Percentiles rank a stretch among this genome's conserved stretches.
Conservation (phyloP, 2,113 vertebrate genomes). For the Bagarius yarrelli region DNA sequence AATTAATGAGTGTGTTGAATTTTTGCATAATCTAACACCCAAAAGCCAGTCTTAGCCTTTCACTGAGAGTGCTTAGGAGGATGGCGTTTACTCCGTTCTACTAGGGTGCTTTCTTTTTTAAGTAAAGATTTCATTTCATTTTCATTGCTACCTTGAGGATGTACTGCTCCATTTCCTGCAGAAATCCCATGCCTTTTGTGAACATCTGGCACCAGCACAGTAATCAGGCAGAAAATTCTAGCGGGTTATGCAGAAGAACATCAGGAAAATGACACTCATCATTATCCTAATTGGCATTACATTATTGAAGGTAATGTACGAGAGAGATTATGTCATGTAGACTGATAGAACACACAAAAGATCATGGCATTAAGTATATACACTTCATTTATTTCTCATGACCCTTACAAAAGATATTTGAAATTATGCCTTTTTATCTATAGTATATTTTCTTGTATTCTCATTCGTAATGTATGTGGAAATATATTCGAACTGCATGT, state of each 20-base stretch:
- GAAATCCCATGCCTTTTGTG: constrained; percentile 17
- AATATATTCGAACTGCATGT: background rate
- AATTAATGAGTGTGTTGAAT: constrained; percentile 48
- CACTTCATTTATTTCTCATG: background rate
- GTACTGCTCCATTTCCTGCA: constrained; percentile 7
- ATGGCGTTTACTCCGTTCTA: constrained; percentile 28
- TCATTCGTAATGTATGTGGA: background rate
- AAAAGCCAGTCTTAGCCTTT: constrained; percentile 48
- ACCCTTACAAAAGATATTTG: background rate
- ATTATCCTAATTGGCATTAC: constrained; percentile 39
- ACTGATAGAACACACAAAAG: background rate
- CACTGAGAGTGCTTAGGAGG: background rate
- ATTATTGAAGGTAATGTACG: constrained; percentile 25
- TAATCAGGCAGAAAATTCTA: constrained; percentile 10
- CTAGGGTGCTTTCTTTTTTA: constrained; percentile 15
- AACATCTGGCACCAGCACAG: constrained; percentile 42
- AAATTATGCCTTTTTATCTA: too few species aligned
- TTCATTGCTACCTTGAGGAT: constrained; percentile 16
- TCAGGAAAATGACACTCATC: constrained; percentile 22
- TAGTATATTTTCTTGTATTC: background rate
- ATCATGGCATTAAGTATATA: background rate
- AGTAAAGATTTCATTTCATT: constrained; percentile 16
- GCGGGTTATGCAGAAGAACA: constrained; percentile 10
- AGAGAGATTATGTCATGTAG: background rate
- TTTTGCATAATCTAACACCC: constrained; percentile 39